phyloP scores from a whole-genome alignment of 1,140 invertebrate genomes.

The Drosophila miranda region DNA sequence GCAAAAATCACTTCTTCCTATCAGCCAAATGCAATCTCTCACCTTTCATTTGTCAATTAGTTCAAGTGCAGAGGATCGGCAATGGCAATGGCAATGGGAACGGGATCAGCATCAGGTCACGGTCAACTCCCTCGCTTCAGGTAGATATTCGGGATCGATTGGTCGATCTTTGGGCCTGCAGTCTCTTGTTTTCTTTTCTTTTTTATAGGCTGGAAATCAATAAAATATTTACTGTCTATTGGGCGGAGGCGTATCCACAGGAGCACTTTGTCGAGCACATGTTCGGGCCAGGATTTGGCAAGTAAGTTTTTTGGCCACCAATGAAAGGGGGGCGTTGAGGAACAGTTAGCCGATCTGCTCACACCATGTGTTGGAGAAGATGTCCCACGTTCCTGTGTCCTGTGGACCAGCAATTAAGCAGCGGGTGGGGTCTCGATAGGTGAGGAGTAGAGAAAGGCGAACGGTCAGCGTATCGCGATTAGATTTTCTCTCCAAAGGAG shows the following conservation, averaged over 20 bases:
- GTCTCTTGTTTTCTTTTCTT: conserved; percentile 1
- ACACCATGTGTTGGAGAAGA: conserved; percentile 48
- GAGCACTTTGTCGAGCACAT: conserved; percentile 74
- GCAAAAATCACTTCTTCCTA: conserved; percentile 61
- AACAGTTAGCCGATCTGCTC: conserved; percentile 28
- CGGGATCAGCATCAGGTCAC: too few relatives aligned
- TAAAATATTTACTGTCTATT: conserved; percentile 64
- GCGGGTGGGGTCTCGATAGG: conserved; percentile 25
- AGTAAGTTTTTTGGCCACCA: neutral
- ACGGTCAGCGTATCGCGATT: conserved; percentile 43
- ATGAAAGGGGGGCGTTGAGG: conserved; percentile 18
- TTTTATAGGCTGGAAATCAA: conserved; percentile 55
- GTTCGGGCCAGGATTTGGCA: conserved; percentile 34
- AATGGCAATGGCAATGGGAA: too few relatives aligned
- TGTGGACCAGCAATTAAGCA: conserved; percentile 59
- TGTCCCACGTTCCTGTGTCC: conserved; percentile 6
- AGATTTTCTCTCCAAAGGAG: conserved; percentile 66
- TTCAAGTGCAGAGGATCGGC: conserved; percentile 59
- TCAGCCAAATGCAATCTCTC: conserved; percentile 75
- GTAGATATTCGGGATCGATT: neutral
- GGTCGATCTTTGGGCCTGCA: neutral
- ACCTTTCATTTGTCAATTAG: conserved; percentile 79
- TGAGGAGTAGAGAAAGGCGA: conserved; percentile 12
- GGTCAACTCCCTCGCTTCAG: conserved; percentile 23
- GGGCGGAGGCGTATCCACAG: conserved; percentile 57